These are phyloP conservation scores for Enchytraeus crypticus DNA, from an alignment of 2,888 invertebrate species.

Conservation along the genomic window DNA sequence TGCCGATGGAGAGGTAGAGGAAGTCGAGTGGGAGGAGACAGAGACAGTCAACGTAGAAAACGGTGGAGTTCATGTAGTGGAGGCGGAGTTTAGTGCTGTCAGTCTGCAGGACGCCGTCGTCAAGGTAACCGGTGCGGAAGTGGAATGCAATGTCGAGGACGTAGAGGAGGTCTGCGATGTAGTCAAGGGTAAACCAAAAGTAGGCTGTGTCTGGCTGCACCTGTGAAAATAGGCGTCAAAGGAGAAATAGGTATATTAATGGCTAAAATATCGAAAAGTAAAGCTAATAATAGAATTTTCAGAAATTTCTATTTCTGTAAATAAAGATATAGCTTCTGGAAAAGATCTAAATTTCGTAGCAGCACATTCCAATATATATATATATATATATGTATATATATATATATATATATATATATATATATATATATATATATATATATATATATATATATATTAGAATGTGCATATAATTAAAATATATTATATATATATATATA, in stretches of 20 bases:
- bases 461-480: not conserved
- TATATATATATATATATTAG: no score
- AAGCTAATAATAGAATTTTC: constrained; percentile 58
- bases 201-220: constrained; percentile 69
- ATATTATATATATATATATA: no score
- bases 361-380: no score
- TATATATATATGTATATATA: no score
- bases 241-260: constrained; percentile 42
- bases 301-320: not conserved
- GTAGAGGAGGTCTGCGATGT: constrained; percentile 90
- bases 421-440: no score
- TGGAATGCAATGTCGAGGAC: constrained; percentile 91
- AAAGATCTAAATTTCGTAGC: no score
- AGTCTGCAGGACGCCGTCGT: constrained; percentile 94
- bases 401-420: no score
- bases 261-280: constrained; percentile 40
- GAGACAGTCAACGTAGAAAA: constrained; percentile 96
- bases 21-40: constrained; percentile 94
- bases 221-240: constrained; percentile 96
- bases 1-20: constrained; percentile 90
- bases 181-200: constrained; percentile 94
- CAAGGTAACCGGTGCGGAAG: constrained; percentile 73
- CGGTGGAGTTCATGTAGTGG: constrained; percentile 95
- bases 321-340: no score
- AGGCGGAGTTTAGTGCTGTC: constrained; percentile 83